Percentiles rank a stretch among this genome's conserved stretches.
Conservation (phyloP, 1,140 invertebrate genomes). For the Akabosia matsudoensis region DNA sequence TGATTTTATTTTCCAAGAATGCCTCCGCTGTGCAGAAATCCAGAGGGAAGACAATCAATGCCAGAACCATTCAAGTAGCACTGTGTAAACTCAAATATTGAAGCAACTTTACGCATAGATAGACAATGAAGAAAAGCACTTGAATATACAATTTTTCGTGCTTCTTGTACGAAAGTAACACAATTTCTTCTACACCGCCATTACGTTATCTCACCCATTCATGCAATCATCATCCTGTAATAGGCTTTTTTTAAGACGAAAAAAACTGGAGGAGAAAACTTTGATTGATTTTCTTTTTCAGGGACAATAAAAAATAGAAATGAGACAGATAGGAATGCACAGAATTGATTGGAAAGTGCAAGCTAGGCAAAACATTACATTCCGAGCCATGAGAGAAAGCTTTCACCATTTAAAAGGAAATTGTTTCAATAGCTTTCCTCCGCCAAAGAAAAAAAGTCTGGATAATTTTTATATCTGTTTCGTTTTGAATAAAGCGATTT, state of each 20-base stretch:
- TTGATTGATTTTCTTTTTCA: slow-evolving; percentile 8
- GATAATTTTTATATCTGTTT: too few species aligned
- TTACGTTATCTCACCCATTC: too few species aligned
- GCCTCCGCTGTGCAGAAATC: background rate
- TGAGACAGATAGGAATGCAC: background rate
- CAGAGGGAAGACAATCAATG: slow-evolving; percentile 12
- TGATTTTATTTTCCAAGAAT: background rate
- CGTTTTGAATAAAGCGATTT: too few species aligned
- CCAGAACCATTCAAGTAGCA: slow-evolving; percentile 6
- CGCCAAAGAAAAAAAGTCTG: too few species aligned
- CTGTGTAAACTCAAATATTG: background rate
- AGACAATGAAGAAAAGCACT: background rate
- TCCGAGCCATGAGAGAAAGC: background rate
- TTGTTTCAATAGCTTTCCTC: too few species aligned
- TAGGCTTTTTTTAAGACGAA: too few species aligned
- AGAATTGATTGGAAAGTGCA: slow-evolving; percentile 19
- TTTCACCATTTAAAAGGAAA: too few species aligned
- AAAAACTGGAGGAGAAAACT: background rate
- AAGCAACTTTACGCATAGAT: background rate
- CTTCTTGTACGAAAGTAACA: too few species aligned
- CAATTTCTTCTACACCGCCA: too few species aligned
- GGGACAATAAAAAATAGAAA: background rate
- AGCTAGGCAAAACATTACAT: background rate
- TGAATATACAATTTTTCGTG: background rate
- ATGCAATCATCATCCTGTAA: too few species aligned